Base-by-base conservation (phyloP, 1,140 invertebrate genomes). In the Lysiphlebus fabarum region DNA sequence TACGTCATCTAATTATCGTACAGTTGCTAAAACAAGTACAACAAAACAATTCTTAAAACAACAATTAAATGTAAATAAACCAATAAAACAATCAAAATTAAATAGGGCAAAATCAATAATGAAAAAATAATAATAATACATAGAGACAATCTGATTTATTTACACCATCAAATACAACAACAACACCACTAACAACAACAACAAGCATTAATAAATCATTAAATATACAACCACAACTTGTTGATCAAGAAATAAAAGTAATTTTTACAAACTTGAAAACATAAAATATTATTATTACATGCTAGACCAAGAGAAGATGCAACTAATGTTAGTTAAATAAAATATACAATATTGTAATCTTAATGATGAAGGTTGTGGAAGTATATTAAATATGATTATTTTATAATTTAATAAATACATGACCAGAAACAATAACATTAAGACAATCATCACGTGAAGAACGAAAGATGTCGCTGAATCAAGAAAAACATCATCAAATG, bases 271-370 rank as follows among this genome's bases (percentile, higher is more conserved):
- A 74, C 88, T 11, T 84, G 89, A 0, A 75, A 78, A 48, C 82
- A 84, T 7, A 83, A 84, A 60, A 73, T 81, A 14, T 73, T 91
- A 12, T 77, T 81, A 17, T 68, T 91, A 59, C 82, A 79, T 62
- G 87, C 90, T 1, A 82, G 85, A 37, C 72, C 85, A 36, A 81
- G 85, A 2, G 85, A 87, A 64, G 85, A 84, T 5, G 83, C 86
- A 38, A 85, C 87, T 0, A 75, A 87, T 6, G n/a, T n/a, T n/a
- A n/a, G n/a, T n/a, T n/a, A n/a, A n/a, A n/a, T n/a, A n/a, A n/a
- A n/a, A n/a, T n/a, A 83, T 89, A 47, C 88, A 90, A 43, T 88
- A 88, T 69, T 88, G 89, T 62, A 84, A 87, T 57, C 67, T 92
- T 6, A 84, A 79, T 64, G 71, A 81, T 65, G n/a, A n/a, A n/a